phyloP scores from a whole-genome alignment of 2,888 invertebrate genomes.

The Rhagonycha lutea region DNA sequence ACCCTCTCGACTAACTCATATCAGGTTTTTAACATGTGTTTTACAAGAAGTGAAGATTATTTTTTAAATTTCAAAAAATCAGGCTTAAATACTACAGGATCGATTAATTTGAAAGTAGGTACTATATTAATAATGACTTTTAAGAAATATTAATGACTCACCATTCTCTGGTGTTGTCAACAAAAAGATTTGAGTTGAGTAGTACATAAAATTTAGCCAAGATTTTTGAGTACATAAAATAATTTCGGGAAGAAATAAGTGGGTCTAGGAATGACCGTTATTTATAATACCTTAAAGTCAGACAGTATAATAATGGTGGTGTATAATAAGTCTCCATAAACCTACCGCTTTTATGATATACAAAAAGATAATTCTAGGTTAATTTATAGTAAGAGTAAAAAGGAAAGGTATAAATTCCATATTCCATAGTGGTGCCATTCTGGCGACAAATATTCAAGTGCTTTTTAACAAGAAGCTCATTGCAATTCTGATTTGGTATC shows the following conservation, averaged over 20 bases:
- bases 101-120: background rate
- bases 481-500: conserved; percentile 36
- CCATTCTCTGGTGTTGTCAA: background rate
- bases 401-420: conserved; percentile 1
- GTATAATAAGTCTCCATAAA: conserved; percentile 9
- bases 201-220: background rate
- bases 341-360: conserved; percentile 6
- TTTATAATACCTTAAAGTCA: background rate
- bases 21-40: background rate
- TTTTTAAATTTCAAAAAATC: background rate
- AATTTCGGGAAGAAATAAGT: background rate
- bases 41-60: background rate
- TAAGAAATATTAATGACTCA: background rate
- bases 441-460: conserved; percentile 31
- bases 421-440: conserved; percentile 22
- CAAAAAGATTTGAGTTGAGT: too few relatives aligned
- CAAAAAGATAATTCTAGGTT: background rate
- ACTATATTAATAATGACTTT: background rate
- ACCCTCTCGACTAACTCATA: conserved; percentile 5
- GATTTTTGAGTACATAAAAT: background rate
- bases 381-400: background rate
- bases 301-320: conserved; percentile 13
- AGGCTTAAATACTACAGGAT: background rate
- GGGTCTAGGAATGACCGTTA: background rate
- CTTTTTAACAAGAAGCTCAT: conserved; percentile 29